Evolutionary conservation across 2,113 vertebrate species (phyloP).

Genomic region (Antennarius striatus): DNA sequence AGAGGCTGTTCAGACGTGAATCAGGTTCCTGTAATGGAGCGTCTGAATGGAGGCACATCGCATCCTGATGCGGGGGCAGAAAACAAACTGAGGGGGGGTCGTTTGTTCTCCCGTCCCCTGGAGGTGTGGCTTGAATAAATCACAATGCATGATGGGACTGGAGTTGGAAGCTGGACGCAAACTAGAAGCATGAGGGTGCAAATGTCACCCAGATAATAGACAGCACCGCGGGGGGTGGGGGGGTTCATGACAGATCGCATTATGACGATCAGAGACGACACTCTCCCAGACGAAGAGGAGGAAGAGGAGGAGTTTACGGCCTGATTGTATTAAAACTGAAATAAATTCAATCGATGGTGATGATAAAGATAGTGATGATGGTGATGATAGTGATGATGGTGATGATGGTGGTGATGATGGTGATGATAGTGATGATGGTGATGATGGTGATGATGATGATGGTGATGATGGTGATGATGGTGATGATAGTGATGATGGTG

Average conservation of each 20-base stretch:
- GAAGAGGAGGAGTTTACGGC: no score
- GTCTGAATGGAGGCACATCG: not conserved
- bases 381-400: no score
- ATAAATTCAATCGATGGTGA: no score
- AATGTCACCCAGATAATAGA: conserved; percentile 44
- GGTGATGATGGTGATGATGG: no score
- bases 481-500: no score
- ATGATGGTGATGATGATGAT: no score
- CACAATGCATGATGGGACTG: conserved; percentile 43
- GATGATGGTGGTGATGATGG: no score
- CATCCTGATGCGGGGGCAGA: not conserved
- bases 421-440: no score
- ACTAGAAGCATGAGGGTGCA: conserved; percentile 34
- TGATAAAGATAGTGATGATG: no score
- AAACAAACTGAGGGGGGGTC: not conserved
- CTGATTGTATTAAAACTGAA: no score
- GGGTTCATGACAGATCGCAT: conserved; percentile 41
- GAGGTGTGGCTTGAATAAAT: conserved; percentile 35
- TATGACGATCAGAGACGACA: conserved; percentile 16
- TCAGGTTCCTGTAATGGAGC: not conserved
- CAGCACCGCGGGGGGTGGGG: conserved; percentile 16
- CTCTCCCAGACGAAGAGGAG: not conserved
- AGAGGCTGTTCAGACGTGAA: no score
- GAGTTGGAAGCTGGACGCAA: conserved; percentile 34
- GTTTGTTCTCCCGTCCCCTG: conserved; percentile 36